Evolutionary conservation across 35 echinoderm and acorn worm genomes (phyloP).

Genomic region (Lytechinus pictus): DNA sequence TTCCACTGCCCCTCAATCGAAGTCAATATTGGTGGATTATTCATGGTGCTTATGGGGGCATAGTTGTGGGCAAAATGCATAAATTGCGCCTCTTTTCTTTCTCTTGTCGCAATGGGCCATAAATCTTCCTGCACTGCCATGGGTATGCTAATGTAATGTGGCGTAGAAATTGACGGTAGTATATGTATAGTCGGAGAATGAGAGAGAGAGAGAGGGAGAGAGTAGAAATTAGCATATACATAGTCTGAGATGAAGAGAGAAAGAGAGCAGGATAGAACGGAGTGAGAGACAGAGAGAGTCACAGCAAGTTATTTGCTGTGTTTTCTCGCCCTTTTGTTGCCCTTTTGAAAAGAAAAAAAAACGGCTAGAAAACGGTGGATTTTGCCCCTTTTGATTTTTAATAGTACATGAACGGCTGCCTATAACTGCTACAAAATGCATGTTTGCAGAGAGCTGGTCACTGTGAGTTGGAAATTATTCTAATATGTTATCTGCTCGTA

Average conservation of each 20-base stretch:
- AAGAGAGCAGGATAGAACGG: not conserved
- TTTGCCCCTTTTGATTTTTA: no score
- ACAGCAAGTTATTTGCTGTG: no score
- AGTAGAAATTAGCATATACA: no score
- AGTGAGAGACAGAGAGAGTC: not conserved
- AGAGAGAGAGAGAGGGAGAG: not conserved
- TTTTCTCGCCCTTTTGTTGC: no score
- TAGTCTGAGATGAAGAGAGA: not conserved
- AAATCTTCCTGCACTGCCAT: not conserved
- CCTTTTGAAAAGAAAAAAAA: no score
- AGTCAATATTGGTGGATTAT: constrained; percentile 33
- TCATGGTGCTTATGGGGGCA: constrained; percentile 37
- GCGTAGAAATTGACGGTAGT: not conserved
- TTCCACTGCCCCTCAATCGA: not conserved
- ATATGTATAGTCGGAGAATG: not conserved
- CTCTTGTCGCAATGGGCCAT: constrained; percentile 8
- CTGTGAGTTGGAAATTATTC: no score
- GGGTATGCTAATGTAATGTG: constrained; percentile 18
- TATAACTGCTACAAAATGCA: no score
- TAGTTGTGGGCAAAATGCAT: constrained; percentile 22
- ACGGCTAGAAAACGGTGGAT: no score
- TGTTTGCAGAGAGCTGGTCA: no score
- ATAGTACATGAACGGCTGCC: no score
- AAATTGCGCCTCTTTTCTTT: constrained; percentile 18
- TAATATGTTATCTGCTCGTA: no score